A percentile compares a stretch with the other conserved stretches of the same genome.
phyloP scores from a whole-genome alignment of 2,113 vertebrate genomes.

The Bostrychus sinensis region DNA sequence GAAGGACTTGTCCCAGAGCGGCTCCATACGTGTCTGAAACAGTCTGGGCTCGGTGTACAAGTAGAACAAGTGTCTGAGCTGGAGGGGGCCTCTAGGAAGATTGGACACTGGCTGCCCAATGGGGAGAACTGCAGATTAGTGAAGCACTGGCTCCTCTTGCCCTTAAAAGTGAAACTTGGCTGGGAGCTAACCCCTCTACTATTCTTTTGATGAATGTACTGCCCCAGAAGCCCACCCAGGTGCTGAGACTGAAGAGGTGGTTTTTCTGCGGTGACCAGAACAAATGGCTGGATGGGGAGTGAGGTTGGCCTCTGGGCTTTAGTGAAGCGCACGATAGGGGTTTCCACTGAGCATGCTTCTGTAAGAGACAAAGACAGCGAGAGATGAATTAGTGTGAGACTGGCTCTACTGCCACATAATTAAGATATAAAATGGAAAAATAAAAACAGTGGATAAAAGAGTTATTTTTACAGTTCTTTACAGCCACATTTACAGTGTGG shows the following conservation, averaged over 20 bases:
- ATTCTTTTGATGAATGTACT: conserved; percentile 86
- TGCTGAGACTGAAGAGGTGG: conserved; percentile 76
- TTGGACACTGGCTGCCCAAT: conserved; percentile 82
- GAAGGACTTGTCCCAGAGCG: conserved; percentile 52
- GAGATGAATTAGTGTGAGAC: too few species aligned
- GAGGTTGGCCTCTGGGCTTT: conserved; percentile 95
- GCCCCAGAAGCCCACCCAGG: conserved; percentile 86
- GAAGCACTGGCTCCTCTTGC: conserved; percentile 63
- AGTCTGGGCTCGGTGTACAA: conserved; percentile 78
- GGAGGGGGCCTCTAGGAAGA: conserved; percentile 81
- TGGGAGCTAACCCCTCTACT: conserved; percentile 54
- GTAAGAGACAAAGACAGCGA: conserved; percentile 16
- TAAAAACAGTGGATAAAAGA: too few species aligned
- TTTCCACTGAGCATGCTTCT: conserved; percentile 80
- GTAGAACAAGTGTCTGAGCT: conserved; percentile 88
- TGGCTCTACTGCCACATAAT: not conserved
- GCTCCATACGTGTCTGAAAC: conserved; percentile 44
- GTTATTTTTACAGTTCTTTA: too few species aligned
- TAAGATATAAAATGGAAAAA: too few species aligned
- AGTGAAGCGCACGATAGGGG: conserved; percentile 83
- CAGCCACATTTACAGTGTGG: too few species aligned
- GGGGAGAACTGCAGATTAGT: conserved; percentile 82
- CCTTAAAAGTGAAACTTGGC: conserved; percentile 42
- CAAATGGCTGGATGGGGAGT: conserved; percentile 94
- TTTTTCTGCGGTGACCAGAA: conserved; percentile 86